Percentiles rank a stretch among this genome's conserved stretches.
Conservation (phyloP, 2,797 vertebrate genomes). For the Loris lydekkerianus region DNA sequence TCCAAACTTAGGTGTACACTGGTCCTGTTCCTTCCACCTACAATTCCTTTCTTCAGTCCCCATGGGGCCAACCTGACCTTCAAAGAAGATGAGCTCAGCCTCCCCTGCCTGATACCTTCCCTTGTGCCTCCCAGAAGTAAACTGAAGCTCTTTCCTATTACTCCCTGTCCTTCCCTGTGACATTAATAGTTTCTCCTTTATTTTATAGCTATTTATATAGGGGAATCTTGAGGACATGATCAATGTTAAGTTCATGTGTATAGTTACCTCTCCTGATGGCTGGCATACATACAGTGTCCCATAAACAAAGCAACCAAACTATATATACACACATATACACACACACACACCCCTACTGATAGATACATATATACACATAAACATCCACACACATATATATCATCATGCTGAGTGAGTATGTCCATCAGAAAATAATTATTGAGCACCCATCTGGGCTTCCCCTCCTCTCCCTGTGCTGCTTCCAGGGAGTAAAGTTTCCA, state of each 20-base stretch:
- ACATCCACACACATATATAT: background rate
- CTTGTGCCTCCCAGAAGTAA: background rate
- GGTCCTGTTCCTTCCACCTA: too few species aligned
- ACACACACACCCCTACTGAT: background rate
- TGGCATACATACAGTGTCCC: background rate
- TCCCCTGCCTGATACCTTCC: fast-evolving
- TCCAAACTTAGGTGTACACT: fast-evolving
- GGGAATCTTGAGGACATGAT: background rate
- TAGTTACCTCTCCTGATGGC: background rate
- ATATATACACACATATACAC: background rate
- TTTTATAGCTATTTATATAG: background rate
- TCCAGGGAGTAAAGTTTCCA: background rate
- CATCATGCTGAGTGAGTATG: background rate
- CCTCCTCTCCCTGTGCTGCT: background rate
- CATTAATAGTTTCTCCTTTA: background rate
- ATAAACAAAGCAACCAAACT: background rate
- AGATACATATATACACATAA: background rate
- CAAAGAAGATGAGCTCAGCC: background rate
- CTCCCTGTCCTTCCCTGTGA: background rate
- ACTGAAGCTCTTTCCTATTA: background rate
- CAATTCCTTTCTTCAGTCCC: background rate
- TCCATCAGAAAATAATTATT: background rate
- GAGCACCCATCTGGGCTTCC: background rate
- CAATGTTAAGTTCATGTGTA: background rate
- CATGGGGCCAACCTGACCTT: background rate